Base-by-base conservation (phyloP, 2,797 vertebrate species). In the Anabas testudineus region DNA sequence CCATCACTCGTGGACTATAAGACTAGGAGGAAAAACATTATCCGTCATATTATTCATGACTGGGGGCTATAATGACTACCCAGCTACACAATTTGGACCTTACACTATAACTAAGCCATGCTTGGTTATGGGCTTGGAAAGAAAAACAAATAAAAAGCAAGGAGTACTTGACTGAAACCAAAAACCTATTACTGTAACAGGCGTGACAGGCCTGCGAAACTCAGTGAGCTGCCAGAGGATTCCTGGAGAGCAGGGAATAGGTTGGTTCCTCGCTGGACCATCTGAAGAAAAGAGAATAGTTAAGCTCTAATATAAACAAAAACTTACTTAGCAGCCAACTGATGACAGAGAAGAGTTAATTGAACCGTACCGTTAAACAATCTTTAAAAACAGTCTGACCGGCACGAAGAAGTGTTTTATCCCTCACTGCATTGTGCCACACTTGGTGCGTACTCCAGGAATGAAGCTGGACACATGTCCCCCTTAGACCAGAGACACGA, bases 141-240 rank as follows among this genome's bases (percentile, higher is more conserved):
- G 15, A 13, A 36, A 13, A 7, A 24, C 10, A 6, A 34, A 41
- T 61, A 13, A 34, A 52, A 34, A 32, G 2, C 1, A 8, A 19
- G 19, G 47, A 18, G 10, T 41, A 6, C 0, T 22, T 0, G 3
- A 21, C 15, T 36, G 54, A 7, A 37, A 81, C 74, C 2, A n/a
- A n/a, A n/a, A 37, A 99, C 98, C 98, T 96, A 97, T 97, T 90
- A 60, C 96, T 97, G 87, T 98, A 99, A 92, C 98, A 99, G 82
- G 96, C 94, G 60, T 96, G 95, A 83, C 98, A 99, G 62, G 97
- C 98, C 91, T 99, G 98, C 97, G 96, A 90, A 99, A 99, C 86
- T 98, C 88, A 0, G 97, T 61, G 96, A 97, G 95, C 93, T 8
- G 95, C 96, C 90, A 99, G 81, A 36, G 98, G 98, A 85, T 99